These are phyloP conservation scores for Lycophotia porphyrea DNA, from an alignment of 2,888 invertebrate genomes.

Conservation along the genomic window DNA sequence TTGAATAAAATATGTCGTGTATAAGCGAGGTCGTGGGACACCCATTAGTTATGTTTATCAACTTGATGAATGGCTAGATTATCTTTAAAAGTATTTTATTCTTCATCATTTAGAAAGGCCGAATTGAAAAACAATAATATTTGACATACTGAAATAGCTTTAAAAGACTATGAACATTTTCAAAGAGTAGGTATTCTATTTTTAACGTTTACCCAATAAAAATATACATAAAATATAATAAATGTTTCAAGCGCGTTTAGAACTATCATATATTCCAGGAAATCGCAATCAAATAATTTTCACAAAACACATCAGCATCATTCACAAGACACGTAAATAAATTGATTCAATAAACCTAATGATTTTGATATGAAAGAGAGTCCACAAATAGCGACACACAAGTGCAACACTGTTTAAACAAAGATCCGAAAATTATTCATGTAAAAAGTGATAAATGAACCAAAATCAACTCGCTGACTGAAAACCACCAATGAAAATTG, in stretches of 20 bases:
- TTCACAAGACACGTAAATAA: background rate
- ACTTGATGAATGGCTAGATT: constrained; percentile 32
- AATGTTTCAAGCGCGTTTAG: background rate
- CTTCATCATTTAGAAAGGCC: background rate
- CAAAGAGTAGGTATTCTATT: background rate
- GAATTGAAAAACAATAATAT: constrained; percentile 5
- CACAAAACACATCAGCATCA: background rate
- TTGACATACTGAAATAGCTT: background rate
- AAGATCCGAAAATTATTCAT: constrained; percentile 76
- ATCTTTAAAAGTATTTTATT: constrained; percentile 8
- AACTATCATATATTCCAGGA: background rate
- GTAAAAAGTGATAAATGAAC: constrained; percentile 86
- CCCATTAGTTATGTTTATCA: constrained; percentile 20
- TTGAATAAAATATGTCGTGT: constrained; percentile 39
- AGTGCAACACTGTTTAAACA: constrained; percentile 66
- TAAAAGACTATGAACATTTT: background rate
- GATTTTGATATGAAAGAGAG: constrained; percentile 46
- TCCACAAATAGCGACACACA: constrained; percentile 41
- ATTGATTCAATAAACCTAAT: constrained; percentile 37
- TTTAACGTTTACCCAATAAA: background rate
- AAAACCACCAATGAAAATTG: constrained; percentile 84
- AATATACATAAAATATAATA: background rate
- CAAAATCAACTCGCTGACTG: constrained; percentile 84
- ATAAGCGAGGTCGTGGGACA: constrained; percentile 17
- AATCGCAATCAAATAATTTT: constrained; percentile 4